Evolutionary conservation across 2,888 invertebrate genomes (phyloP), one percentile per base, ranked within the genome.

Genomic region (Gibbula magus): DNA sequence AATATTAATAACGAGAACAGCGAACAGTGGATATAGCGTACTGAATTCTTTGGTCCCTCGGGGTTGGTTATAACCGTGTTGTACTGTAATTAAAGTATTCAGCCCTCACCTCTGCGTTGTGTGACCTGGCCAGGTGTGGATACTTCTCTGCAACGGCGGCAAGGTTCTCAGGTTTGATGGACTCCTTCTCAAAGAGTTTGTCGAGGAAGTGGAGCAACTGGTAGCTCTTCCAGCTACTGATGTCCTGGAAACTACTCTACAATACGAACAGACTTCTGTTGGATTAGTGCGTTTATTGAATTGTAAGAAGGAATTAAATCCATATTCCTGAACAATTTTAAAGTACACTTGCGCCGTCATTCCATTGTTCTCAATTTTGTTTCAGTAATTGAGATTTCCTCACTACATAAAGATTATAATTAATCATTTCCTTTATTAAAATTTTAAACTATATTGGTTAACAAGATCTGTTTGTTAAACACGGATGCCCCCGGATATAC

Each of bases 161-260:
- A 20, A 86, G 32, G 7, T 54, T 22, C n/a, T 67, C 79, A 0
- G 78, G 51, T 10, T 84, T 56, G 51, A 87, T 78, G 5, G 77
- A 74, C 4, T 76, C 61, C 35, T 75, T 80, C 54, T 84, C 85
- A 29, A 84, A 35, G 45, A 87, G 74, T 22, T 78, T 80, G 75
- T 87, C 86, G 29, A 87, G 79, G 70, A 87, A 84, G 66, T 87
- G 83, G 4, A 87, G 61, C 32, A 84, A 75, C 79, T 87, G 84
- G 54, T 86, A 86, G 2, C 85, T 83, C 39, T 80, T 79, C 87
- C 87, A 87, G 1, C 22, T 39, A n/a, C 77, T 77, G 22, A 81
- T 74, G 53, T 82, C 83, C n/a, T n/a, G 56, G 45, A 75, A 75
- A 75, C 75, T 70, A 10, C 35, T 35, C 70, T 70, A 35, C 32